Evolutionary conservation across 2,113 vertebrate species (phyloP), one percentile per base, ranked within the genome.

Genomic region (Nanorana parkeri): DNA sequence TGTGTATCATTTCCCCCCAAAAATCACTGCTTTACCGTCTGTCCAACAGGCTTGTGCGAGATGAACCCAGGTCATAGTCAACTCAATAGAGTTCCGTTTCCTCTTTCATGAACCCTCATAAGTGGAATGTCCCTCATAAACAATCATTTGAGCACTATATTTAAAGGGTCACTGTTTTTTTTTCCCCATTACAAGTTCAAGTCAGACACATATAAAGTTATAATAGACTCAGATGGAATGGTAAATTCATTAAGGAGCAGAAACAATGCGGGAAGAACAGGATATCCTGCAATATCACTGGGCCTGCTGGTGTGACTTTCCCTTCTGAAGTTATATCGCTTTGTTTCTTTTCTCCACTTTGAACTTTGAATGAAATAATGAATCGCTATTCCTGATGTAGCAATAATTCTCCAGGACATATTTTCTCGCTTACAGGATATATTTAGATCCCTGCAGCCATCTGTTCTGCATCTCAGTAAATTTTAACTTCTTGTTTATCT

Each of bases 281-380:
- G 80, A 82, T 75, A 74, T 82, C 80, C 80, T 82, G 80, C 51
- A 26, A 29, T 54, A 74, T 82, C 69, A 67, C 28, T 32, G 3
- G 51, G 26, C 5, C 41, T 15, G 61, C n/a, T 26, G 61, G 54
- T 56, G n/a, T 20, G 58, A 82, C 80, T 82, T 82, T 82, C 80
- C 61, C 80, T 64, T 55, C 15, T 75, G 4, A 63, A 41, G 3
- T 58, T 63, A 26, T 71, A 61, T 71, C 21, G 61, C 66, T 23
- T 69, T 36, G 32, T 36, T 51, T 29, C 28, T 80, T 68, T 68
- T 55, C 72, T 47, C 19, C 52, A 32, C 78, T 80, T 80, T 80
- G 78, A 80, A 80, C 66, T 71, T 71, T 23, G 36, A 79, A 60
- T 69, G 66, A 69, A 80, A 80, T 61, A 79, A 58, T 79, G 78